phyloP scores from a whole-genome alignment of 92 coral and sea anemone genomes.

The Parazoanthus darwini region DNA sequence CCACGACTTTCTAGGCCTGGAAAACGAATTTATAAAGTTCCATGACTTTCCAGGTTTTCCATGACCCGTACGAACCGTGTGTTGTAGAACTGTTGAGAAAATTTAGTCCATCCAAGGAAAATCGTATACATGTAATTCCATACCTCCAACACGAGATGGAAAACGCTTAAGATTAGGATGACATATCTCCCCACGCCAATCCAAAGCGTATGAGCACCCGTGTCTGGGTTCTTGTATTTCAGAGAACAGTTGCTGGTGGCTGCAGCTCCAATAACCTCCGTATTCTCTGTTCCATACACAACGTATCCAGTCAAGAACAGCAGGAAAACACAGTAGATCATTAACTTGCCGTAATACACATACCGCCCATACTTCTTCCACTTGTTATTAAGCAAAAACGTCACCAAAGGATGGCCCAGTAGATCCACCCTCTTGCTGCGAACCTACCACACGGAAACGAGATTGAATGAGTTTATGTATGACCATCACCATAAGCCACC shows the following conservation, averaged over 20 bases:
- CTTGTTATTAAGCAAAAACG: slow-evolving; percentile 78
- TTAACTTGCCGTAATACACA: slow-evolving; percentile 78
- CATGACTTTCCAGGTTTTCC: too few relatives aligned
- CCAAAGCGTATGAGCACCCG: slow-evolving; percentile 63
- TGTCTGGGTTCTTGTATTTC: slow-evolving; percentile 13
- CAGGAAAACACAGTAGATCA: slow-evolving; percentile 71
- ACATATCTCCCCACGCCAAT: slow-evolving; percentile 73
- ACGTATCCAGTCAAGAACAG: slow-evolving; percentile 85
- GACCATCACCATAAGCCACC: too few relatives aligned
- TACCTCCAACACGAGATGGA: slow-evolving; percentile 89
- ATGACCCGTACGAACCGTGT: too few relatives aligned
- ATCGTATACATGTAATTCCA: not conserved
- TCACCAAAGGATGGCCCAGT: slow-evolving; percentile 84
- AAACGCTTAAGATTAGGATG: slow-evolving; percentile 62
- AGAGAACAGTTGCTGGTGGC: not conserved
- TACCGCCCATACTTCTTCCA: slow-evolving; percentile 89
- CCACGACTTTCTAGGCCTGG: too few relatives aligned
- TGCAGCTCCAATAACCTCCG: slow-evolving; percentile 28
- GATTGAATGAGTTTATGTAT: not conserved
- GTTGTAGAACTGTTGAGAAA: too few relatives aligned
- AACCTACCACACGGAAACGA: slow-evolving; percentile 55
- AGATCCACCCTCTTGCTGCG: slow-evolving; percentile 73
- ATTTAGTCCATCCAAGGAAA: not conserved
- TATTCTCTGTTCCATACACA: slow-evolving; percentile 58
- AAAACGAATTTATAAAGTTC: too few relatives aligned